phyloP scores from a whole-genome alignment of 2,797 vertebrate species.

The Coregonus suidteri region DNA sequence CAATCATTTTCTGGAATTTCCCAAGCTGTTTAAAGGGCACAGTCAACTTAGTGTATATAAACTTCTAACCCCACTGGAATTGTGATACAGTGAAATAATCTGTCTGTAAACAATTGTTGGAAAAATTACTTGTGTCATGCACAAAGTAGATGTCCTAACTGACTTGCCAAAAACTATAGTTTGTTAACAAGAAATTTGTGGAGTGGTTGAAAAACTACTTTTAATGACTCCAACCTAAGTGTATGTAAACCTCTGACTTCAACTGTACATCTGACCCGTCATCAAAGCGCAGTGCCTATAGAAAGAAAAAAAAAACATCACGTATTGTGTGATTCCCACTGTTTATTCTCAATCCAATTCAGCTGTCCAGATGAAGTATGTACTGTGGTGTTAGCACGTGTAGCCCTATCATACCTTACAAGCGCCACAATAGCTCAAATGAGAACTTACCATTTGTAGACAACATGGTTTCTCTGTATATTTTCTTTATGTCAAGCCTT shows the following conservation, averaged over 20 bases:
- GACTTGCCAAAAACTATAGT: too few relatives aligned
- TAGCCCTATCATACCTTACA: background rate
- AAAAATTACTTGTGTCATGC: too few relatives aligned
- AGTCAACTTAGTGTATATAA: too few relatives aligned
- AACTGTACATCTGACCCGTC: constrained; percentile 56
- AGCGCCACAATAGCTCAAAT: background rate
- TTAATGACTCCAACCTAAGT: too few relatives aligned
- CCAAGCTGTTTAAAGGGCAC: too few relatives aligned
- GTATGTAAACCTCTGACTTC: constrained; percentile 27
- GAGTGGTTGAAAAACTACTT: too few relatives aligned
- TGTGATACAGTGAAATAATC: too few relatives aligned
- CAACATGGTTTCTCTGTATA: background rate
- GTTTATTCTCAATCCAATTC: background rate
- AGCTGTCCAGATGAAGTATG: background rate
- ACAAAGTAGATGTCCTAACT: too few relatives aligned
- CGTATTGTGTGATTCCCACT: constrained; percentile 28
- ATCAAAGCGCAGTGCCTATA: constrained; percentile 58
- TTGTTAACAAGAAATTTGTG: too few relatives aligned
- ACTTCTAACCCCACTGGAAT: too few relatives aligned
- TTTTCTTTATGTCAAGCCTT: background rate
- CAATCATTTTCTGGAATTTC: too few relatives aligned
- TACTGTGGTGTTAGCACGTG: background rate
- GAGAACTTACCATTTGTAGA: background rate
- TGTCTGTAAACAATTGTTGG: too few relatives aligned
- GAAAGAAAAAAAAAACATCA: constrained; percentile 15